Base-by-base conservation (phyloP, 2,888 invertebrate genomes). In the Aradus depressus region DNA sequence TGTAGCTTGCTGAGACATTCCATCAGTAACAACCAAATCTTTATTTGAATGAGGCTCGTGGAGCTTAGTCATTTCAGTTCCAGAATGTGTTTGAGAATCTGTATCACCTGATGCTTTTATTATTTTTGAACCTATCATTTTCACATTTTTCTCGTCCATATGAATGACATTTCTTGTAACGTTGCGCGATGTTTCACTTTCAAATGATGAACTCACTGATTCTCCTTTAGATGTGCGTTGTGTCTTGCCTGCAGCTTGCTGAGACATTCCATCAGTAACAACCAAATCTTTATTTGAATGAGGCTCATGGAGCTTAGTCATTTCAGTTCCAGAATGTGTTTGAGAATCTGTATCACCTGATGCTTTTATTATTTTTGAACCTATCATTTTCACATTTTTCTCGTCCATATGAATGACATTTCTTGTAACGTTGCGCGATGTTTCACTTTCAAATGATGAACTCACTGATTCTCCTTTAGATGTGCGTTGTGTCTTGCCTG, bases 331-430 rank as follows among this genome's bases (percentile, higher is more conserved):
- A n/a, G n/a, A n/a, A n/a, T n/a, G n/a, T 16, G 41, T 16, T 39
- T n/a, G 19, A 39, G 16, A 39, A 10, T 38, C 38, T 10, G 41
- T n/a, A 6, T 3, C 3, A 34, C 34, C 23, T 8, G 18, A 19
- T n/a, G 47, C 31, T 48, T 52, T 52, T 4, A 39, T 39, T 4
- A 47, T 37, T 45, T 47, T 47, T 10, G 45, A 44, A 22, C 47
- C 48, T 10, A 48, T 14, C 41, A 39, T 28, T 44, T 44, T 44
- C 4, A 44, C 34, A 26, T 44, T 3, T 12, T 14, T 3, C 4
- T 12, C 32, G 16, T 43, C 32, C 8, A 21, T 8, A 5, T 35
- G 32, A 8, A 31, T 37, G 8, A 8, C 16, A 12, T 10, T 37
- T 12, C 16, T 14, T 4, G 41, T 19, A 39, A 22, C 16, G 3